Evolutionary conservation across 2,888 invertebrate species (phyloP).

Genomic region (Mactromeris polynyma): DNA sequence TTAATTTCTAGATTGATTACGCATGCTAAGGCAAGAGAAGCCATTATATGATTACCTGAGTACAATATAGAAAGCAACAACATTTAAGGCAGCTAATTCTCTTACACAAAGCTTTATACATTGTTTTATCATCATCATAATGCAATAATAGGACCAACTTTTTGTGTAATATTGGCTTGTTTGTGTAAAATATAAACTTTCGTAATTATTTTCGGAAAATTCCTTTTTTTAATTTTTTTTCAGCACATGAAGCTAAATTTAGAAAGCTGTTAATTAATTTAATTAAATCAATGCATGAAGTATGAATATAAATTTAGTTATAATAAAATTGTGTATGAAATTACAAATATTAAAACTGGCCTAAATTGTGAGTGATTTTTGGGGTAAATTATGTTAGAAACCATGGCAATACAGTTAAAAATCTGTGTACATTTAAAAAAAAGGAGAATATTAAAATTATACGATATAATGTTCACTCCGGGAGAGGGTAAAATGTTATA

Average conservation of each 20-base stretch:
- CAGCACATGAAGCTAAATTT: not conserved
- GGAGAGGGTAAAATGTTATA: conserved; percentile 7
- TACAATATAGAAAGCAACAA: conserved; percentile 17
- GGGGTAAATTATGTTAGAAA: conserved; percentile 1
- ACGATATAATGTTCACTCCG: not conserved
- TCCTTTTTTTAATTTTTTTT: no score
- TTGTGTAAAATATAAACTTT: no score
- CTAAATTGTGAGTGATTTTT: not conserved
- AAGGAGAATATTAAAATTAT: conserved; percentile 1
- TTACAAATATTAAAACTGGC: not conserved
- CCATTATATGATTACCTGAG: not conserved
- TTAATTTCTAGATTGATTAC: not conserved
- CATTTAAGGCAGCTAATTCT: conserved; percentile 9
- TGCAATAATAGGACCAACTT: no score
- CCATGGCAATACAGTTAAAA: not conserved
- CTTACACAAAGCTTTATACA: not conserved
- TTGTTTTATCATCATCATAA: not conserved
- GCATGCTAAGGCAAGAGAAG: conserved; percentile 3
- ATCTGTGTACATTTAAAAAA: not conserved
- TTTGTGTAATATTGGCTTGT: no score
- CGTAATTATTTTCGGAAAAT: no score
- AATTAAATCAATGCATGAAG: not conserved
- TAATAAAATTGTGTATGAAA: not conserved
- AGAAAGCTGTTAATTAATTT: not conserved
- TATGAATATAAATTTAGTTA: not conserved